These are phyloP conservation scores for Megaleporinus macrocephalus DNA, from an alignment of 2,113 vertebrate genomes.

Conservation along the genomic window DNA sequence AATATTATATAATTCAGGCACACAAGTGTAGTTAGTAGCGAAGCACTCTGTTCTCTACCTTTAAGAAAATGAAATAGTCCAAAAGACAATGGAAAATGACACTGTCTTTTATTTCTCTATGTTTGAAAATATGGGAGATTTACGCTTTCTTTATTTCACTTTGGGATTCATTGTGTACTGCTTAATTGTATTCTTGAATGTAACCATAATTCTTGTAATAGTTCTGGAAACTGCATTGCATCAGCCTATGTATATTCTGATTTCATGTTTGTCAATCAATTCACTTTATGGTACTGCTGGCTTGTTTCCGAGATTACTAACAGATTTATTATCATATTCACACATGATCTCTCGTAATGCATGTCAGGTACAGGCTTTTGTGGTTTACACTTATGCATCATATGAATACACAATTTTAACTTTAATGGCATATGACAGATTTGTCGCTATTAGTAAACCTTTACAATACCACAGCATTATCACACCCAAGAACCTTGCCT, in stretches of 20 bases:
- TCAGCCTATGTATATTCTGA: slow-evolving; percentile 75
- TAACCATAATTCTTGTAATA: neutral
- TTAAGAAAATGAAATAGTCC: neutral
- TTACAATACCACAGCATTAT: slow-evolving; percentile 72
- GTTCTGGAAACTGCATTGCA: slow-evolving; percentile 45
- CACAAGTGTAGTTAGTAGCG: neutral
- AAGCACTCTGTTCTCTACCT: neutral
- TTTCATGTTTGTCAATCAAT: slow-evolving; percentile 70
- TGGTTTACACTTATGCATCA: slow-evolving; percentile 72
- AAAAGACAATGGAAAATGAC: slow-evolving; percentile 2
- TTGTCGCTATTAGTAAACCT: slow-evolving; percentile 73
- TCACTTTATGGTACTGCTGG: slow-evolving; percentile 73
- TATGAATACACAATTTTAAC: slow-evolving; percentile 72
- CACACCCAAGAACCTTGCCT: slow-evolving; percentile 42
- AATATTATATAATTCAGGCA: neutral
- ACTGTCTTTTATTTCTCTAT: slow-evolving; percentile 24
- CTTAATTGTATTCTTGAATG: slow-evolving; percentile 24
- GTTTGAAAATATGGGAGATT: slow-evolving; percentile 32
- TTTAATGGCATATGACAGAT: slow-evolving; percentile 76
- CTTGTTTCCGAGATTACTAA: slow-evolving; percentile 72
- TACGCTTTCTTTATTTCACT: slow-evolving; percentile 12
- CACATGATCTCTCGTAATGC: slow-evolving; percentile 64
- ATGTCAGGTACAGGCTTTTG: slow-evolving; percentile 68
- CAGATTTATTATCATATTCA: slow-evolving; percentile 61
- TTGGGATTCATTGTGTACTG: neutral